Conservation (phyloP, 92 coral and sea anemone species). For the Actinernus sp. region DNA sequence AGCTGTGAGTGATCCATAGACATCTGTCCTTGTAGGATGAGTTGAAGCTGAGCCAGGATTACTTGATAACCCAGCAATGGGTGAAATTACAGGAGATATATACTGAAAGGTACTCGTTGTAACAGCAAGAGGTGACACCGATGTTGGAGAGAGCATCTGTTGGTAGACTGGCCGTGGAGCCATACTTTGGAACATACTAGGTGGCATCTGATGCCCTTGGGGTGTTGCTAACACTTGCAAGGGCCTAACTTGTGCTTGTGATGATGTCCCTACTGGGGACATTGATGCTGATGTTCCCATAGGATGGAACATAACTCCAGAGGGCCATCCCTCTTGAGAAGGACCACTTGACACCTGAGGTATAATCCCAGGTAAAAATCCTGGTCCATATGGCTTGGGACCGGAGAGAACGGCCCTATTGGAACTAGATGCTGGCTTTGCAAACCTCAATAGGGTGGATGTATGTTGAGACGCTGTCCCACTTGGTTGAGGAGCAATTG, state of each 20-base stretch:
- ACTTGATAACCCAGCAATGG: too few species aligned
- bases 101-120: slow-evolving; percentile 17
- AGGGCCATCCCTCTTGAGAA: slow-evolving; percentile 27
- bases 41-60: too few species aligned
- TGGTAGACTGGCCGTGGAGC: not conserved
- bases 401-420: slow-evolving; percentile 5
- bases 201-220: not conserved
- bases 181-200: not conserved
- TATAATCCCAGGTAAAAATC: slow-evolving; percentile 20
- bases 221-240: slow-evolving; percentile 2
- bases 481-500: slow-evolving; percentile 35
- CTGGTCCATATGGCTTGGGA: slow-evolving; percentile 6
- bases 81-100: slow-evolving; percentile 24
- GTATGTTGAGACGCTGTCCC: not conserved
- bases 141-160: slow-evolving; percentile 42
- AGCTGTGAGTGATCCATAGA: not conserved
- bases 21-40: slow-evolving; percentile 1
- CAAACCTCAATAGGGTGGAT: not conserved
- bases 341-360: slow-evolving; percentile 2
- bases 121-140: slow-evolving; percentile 25
- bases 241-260: slow-evolving; percentile 16
- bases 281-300: not conserved
- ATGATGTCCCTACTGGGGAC: slow-evolving; percentile 6
- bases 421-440: slow-evolving; percentile 2
- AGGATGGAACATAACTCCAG: slow-evolving; percentile 6